phyloP scores from a whole-genome alignment of 1,140 invertebrate genomes.

The Cyrtorhinus lividipennis region DNA sequence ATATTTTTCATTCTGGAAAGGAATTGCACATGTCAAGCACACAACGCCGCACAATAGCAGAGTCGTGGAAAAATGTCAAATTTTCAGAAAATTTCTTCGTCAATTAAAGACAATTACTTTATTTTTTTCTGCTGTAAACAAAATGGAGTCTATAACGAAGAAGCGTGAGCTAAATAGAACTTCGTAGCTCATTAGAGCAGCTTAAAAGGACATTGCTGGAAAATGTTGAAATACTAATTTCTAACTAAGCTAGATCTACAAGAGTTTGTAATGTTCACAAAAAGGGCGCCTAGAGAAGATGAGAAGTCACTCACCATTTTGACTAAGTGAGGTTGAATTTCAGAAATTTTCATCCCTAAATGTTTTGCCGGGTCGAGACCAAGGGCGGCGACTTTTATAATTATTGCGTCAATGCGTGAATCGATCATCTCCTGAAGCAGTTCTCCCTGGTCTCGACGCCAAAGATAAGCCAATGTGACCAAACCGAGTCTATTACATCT shows the following conservation, averaged over 20 bases:
- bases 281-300: too few species aligned
- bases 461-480: constrained; percentile 79
- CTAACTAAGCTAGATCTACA: neutral
- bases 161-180: too few species aligned
- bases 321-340: constrained; percentile 70
- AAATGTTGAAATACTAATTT: constrained; percentile 12
- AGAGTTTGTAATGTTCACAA: constrained; percentile 20
- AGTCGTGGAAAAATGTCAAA: constrained; percentile 4
- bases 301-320: constrained; percentile 72
- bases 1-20: constrained; percentile 71
- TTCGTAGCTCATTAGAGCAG: too few species aligned
- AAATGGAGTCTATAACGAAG: too few species aligned
- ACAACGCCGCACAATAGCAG: constrained; percentile 14
- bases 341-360: constrained; percentile 69
- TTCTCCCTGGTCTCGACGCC: constrained; percentile 85
- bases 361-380: constrained; percentile 74
- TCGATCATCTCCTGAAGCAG: constrained; percentile 95
- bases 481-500: constrained; percentile 82
- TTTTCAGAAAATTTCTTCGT: too few species aligned
- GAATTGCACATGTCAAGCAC: constrained; percentile 13
- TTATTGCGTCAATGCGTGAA: constrained; percentile 77
- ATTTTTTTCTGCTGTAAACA: too few species aligned
- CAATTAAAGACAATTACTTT: too few species aligned
- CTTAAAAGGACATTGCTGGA: neutral
- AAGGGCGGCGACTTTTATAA: constrained; percentile 92